A percentile compares a stretch with the other conserved stretches of the same genome.
Evolutionary conservation across 2,888 invertebrate species (phyloP).

Genomic region (Orgyia antiqua): DNA sequence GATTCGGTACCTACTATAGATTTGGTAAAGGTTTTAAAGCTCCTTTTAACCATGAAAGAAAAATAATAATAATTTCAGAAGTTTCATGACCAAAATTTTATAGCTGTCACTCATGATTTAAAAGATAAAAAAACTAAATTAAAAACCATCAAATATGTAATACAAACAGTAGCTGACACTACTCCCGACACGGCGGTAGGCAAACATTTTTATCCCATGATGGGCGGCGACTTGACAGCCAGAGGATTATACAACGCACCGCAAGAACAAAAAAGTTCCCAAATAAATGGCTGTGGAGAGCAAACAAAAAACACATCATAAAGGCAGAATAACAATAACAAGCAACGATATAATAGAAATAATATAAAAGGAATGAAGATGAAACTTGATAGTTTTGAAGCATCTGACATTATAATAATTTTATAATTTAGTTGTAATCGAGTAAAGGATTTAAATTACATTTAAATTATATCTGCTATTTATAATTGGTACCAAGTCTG

Average conservation of each 20-base stretch:
- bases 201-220: conserved; percentile 38
- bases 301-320: conserved; percentile 45
- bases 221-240: conserved; percentile 42
- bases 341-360: conserved; percentile 44
- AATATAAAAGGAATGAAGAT: conserved; percentile 39
- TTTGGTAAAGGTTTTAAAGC: no score
- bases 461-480: no score
- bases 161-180: conserved; percentile 33
- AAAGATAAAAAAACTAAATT: conserved; percentile 1
- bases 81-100: no score
- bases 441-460: no score
- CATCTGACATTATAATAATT: no score
- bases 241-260: conserved; percentile 38
- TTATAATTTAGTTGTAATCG: no score
- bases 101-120: no score
- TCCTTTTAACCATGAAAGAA: no score
- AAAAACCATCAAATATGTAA: conserved; percentile 11
- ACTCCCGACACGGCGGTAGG: conserved; percentile 23
- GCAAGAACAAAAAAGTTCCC: conserved; percentile 29
- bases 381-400: conserved; percentile 47
- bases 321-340: conserved; percentile 66
- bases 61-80: no score
- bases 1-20: no score
- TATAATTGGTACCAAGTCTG: no score
- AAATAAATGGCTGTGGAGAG: conserved; percentile 28